Evolutionary conservation across 2,797 vertebrate genomes (phyloP), one percentile per base, ranked within the genome.

Genomic region (Urocyon cinereoargenteus): DNA sequence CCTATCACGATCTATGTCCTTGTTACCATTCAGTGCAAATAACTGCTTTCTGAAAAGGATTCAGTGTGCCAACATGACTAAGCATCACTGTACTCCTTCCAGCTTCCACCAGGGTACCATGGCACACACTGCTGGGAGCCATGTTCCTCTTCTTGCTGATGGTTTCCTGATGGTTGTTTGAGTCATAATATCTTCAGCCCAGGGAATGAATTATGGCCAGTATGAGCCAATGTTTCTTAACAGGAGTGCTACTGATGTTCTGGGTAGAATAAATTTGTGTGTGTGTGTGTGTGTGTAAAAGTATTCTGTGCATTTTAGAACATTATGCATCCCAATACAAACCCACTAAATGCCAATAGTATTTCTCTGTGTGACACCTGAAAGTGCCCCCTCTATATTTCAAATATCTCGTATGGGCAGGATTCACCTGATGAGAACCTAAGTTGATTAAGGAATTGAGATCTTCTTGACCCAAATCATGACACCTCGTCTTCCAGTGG

Each of bases 41-140:
- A 51, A 68, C 68, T 5, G 31, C 40, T 90, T 90, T 89, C 75
- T 73, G 84, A 49, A 82, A 78, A 78, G 66, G 62, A 49, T 9
- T 45, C n/a, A 5, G 1, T 11, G 9, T 78, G 61, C 45, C n/a
- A 28, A 53, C n/a, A 59, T 22, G 66, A 94, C 36, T 86, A 21
- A 77, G 68, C 68, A 34, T 36, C 9, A 7, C 73, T 31, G 6
- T 3, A 5, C 19, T 53, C 59, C 31, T 51, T n/a, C 78, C 31
- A 21, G 0, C 16, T 21, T 51, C 70, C 34, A 5, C 34, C 18
- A 49, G 88, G 72, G 14, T 19, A 61, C 21, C 53, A 0, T 4
- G 40, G 72, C 34, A 57, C 40, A 61, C 34, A 2, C 51, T 61
- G 28, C 66, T n/a, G 21, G 59, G 24, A 79, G 40, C 36, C 4